phyloP scores from a whole-genome alignment of 2,797 vertebrate species.

The Lemur catta region DNA sequence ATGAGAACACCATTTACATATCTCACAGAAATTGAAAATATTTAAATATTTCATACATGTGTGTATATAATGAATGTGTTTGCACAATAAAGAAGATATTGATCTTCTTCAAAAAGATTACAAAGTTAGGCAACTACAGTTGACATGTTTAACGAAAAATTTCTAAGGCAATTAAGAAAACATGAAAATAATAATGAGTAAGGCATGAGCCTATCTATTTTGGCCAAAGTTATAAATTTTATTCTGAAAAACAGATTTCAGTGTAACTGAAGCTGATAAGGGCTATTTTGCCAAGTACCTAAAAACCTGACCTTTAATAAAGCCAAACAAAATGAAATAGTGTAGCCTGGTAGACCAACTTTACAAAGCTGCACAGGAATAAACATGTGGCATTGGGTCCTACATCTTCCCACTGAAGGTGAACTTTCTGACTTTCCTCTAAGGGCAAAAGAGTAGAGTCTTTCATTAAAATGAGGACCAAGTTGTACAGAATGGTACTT shows the following conservation, averaged over 20 bases:
- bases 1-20: not conserved
- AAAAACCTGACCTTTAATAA: slow-evolving; percentile 6
- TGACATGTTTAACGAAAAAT: not conserved
- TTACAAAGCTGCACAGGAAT: not conserved
- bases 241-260: slow-evolving; percentile 27
- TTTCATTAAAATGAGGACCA: not conserved
- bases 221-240: slow-evolving; percentile 24
- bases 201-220: not conserved
- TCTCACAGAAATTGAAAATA: not conserved
- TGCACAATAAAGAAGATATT: not conserved
- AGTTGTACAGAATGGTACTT: not conserved
- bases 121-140: not conserved
- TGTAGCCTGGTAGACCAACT: not conserved
- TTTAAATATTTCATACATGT: not conserved
- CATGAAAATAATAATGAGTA: slow-evolving; percentile 12
- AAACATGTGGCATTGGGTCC: not conserved
- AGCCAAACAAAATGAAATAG: not conserved
- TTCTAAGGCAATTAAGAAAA: not conserved
- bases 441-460: not conserved
- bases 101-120: slow-evolving; percentile 15
- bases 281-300: not conserved
- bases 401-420: not conserved
- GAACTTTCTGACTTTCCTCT: not conserved
- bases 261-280: not conserved
- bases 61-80: not conserved